phyloP scores from a whole-genome alignment of 2,113 vertebrate genomes.

The Lasiurus borealis region DNA sequence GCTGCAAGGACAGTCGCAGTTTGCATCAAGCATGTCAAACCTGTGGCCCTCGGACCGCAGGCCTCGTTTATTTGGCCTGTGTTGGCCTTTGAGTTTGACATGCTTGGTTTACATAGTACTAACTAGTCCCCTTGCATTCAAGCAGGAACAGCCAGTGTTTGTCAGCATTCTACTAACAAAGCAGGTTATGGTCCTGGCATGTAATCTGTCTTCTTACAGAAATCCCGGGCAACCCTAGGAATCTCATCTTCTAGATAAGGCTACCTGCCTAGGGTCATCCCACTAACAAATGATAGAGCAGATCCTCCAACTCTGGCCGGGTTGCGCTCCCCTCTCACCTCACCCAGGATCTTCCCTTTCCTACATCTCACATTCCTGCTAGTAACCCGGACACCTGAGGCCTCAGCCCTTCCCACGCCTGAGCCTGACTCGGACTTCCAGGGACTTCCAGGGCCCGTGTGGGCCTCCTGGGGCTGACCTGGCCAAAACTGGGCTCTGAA shows the following conservation, averaged over 20 bases:
- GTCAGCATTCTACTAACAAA: not conserved
- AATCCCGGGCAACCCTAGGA: not conserved
- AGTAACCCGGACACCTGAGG: accelerated
- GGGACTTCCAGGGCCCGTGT: not conserved
- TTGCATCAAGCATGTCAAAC: too few relatives aligned
- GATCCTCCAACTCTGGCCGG: too few relatives aligned
- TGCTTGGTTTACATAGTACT: not conserved
- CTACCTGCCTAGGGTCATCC: not conserved
- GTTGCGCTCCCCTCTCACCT: accelerated
- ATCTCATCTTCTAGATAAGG: not conserved
- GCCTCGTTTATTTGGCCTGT: too few relatives aligned
- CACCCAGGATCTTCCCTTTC: not conserved
- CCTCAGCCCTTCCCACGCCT: not conserved
- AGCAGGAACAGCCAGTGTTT: not conserved
- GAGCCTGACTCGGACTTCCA: not conserved
- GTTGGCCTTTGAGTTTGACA: too few relatives aligned
- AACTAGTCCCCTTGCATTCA: not conserved
- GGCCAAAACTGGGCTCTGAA: conserved; percentile 28
- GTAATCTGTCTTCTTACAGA: not conserved
- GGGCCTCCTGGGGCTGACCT: not conserved
- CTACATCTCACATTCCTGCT: not conserved
- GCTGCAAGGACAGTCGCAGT: not conserved
- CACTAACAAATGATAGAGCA: too few relatives aligned
- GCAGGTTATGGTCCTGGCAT: not conserved
- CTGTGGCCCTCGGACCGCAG: too few relatives aligned